Conservation (phyloP, 1,140 invertebrate genomes). For the Ceratosolen fusciceps region DNA sequence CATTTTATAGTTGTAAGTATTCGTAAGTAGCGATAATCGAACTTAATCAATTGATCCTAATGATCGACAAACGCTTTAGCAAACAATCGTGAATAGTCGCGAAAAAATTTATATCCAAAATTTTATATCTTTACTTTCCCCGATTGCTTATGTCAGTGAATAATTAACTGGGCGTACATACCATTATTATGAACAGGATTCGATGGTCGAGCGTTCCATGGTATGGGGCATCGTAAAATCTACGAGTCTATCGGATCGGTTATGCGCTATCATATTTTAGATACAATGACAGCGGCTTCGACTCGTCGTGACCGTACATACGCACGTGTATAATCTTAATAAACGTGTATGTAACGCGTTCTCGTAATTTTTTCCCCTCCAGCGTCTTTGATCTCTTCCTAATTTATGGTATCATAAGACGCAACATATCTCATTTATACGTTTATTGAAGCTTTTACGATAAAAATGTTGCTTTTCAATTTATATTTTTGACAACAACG, state of each 20-base stretch:
- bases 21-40: too few species aligned
- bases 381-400: background rate
- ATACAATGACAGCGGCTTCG: background rate
- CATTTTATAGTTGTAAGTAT: too few species aligned
- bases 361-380: background rate
- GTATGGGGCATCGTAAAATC: background rate
- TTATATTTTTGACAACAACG: background rate
- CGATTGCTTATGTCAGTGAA: too few species aligned
- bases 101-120: too few species aligned
- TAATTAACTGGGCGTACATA: background rate
- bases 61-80: too few species aligned
- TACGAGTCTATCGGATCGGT: background rate
- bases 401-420: background rate
- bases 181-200: background rate
- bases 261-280: slow-evolving; percentile 1
- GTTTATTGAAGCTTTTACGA: background rate
- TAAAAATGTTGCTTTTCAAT: slow-evolving; percentile 20
- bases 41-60: too few species aligned
- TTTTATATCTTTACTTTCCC: too few species aligned
- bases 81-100: too few species aligned
- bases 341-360: background rate
- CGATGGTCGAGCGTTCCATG: too few species aligned
- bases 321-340: background rate
- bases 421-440: slow-evolving; percentile 1
- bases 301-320: background rate